Percentiles rank a stretch among this genome's conserved stretches.
Evolutionary conservation across 2,888 invertebrate species (phyloP).

Genomic region (Thera britannica): DNA sequence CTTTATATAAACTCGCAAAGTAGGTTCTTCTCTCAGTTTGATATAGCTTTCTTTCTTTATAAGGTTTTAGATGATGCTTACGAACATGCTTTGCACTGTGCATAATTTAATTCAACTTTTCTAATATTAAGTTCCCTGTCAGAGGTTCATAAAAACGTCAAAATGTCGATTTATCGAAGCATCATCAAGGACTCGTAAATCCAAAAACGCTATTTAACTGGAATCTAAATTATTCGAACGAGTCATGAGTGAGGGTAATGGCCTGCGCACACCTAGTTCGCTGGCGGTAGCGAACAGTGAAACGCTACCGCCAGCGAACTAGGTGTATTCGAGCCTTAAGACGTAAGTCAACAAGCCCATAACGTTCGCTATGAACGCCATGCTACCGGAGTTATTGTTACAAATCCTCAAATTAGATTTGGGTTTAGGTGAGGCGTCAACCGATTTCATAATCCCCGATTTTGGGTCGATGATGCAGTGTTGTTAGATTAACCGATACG

Average conservation of each 20-base stretch:
- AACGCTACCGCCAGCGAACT: no score
- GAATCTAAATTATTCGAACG: neutral
- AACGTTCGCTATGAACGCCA: constrained; percentile 18
- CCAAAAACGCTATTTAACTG: neutral
- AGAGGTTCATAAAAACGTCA: no score
- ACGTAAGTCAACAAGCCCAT: constrained; percentile 27
- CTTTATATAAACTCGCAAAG: no score
- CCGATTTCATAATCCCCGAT: constrained; percentile 48
- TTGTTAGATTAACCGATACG: constrained; percentile 10
- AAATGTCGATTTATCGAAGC: no score
- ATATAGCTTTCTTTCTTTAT: neutral
- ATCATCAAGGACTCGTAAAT: no score
- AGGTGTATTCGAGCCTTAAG: no score
- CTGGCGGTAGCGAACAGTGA: no score
- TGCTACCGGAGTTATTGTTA: constrained; percentile 39
- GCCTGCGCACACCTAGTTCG: no score
- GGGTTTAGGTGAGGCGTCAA: constrained; percentile 43
- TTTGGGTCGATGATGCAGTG: constrained; percentile 38
- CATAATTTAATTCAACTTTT: no score
- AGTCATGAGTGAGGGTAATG: neutral
- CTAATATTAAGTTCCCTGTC: no score
- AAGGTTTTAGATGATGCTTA: no score
- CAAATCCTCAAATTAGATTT: constrained; percentile 56
- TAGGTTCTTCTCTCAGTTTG: neutral
- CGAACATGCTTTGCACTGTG: no score